Evolutionary conservation across 2,888 invertebrate genomes (phyloP).

Genomic region (Miltochrista miniata): DNA sequence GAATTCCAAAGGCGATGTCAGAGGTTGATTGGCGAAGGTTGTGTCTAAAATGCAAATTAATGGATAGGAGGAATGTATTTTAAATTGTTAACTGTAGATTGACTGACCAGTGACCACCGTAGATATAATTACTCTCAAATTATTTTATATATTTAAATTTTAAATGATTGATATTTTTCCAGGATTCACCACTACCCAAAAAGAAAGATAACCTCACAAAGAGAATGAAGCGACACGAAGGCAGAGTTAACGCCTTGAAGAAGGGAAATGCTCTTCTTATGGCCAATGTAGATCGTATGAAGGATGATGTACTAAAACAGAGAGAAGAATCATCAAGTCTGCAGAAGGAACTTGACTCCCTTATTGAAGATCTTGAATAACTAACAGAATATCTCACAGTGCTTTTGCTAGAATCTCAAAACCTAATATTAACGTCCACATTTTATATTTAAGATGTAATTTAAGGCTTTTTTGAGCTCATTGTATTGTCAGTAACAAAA

Average conservation of each 20-base stretch:
- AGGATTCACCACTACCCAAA: conserved; percentile 87
- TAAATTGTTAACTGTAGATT: too few relatives aligned
- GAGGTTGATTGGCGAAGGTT: too few relatives aligned
- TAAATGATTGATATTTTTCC: conserved; percentile 36
- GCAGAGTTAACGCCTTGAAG: conserved; percentile 90
- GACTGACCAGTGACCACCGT: too few relatives aligned
- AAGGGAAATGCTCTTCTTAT: conserved; percentile 94
- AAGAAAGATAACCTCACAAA: conserved; percentile 86
- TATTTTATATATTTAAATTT: too few relatives aligned
- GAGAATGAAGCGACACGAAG: conserved; percentile 90
- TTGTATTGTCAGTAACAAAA: too few relatives aligned
- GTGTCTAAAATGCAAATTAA: too few relatives aligned
- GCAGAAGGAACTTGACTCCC: conserved; percentile 93
- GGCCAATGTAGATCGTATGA: conserved; percentile 93
- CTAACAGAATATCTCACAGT: background rate
- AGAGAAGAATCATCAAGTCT: conserved; percentile 90
- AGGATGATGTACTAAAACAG: conserved; percentile 93
- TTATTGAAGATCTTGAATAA: conserved; percentile 92
- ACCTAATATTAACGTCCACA: background rate
- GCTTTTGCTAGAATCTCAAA: background rate
- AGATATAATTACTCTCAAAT: too few relatives aligned
- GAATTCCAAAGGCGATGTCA: too few relatives aligned
- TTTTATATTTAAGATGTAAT: background rate
- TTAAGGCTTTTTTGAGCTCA: too few relatives aligned
- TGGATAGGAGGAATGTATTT: too few relatives aligned